A percentile compares a stretch with the other conserved stretches of the same genome.
phyloP scores from a whole-genome alignment of 1,140 invertebrate species.

The Apocrypta bakeri region DNA sequence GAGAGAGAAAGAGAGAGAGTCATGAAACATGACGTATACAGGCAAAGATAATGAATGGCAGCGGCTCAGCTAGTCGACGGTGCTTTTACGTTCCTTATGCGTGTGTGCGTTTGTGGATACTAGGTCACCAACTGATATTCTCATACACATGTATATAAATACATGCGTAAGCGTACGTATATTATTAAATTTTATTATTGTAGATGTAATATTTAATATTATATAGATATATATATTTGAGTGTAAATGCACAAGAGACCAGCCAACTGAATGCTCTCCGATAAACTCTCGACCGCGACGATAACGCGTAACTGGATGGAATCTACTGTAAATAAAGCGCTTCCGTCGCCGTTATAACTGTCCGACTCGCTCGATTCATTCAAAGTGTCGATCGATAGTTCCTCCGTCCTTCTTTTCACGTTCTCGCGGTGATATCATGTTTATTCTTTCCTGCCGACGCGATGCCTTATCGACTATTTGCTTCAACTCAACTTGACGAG shows the following conservation, averaged over 20 bases:
- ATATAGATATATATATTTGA: background rate
- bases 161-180: too few relatives aligned
- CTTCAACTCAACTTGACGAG: background rate
- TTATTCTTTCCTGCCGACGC: constrained; percentile 33
- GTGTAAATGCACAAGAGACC: background rate
- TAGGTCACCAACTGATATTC: constrained; percentile 67
- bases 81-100: constrained; percentile 40
- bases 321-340: constrained; percentile 58
- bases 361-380: constrained; percentile 39
- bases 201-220: too few relatives aligned
- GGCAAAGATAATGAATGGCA: constrained; percentile 58
- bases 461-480: constrained; percentile 23
- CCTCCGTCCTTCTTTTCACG: constrained; percentile 17
- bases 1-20: constrained; percentile 64
- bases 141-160: too few relatives aligned
- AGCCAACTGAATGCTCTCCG: constrained; percentile 42
- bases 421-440: background rate
- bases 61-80: constrained; percentile 60
- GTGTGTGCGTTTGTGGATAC: constrained; percentile 37
- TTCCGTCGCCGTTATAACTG: constrained; percentile 51
- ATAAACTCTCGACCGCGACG: constrained; percentile 34
- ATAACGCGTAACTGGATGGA: constrained; percentile 55
- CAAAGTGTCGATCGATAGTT: constrained; percentile 35
- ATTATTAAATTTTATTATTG: too few relatives aligned
- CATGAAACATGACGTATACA: constrained; percentile 50